These are phyloP conservation scores for Protodeltote pygarga DNA, from an alignment of 2,888 invertebrate species.

Conservation along the genomic window DNA sequence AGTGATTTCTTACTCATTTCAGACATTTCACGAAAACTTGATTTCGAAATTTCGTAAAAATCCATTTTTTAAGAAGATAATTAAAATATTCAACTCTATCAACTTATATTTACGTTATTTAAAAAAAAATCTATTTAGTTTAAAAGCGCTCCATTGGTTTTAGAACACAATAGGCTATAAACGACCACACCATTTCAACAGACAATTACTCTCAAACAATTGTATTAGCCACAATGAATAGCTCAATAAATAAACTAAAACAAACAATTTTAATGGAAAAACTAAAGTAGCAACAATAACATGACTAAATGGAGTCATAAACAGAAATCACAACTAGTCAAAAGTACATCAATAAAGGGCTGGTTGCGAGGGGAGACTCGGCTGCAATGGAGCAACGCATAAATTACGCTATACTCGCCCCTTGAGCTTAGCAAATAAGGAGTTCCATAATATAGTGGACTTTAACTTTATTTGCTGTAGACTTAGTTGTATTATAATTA, in stretches of 20 bases:
- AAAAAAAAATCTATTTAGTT: too few relatives aligned
- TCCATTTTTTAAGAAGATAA: too few relatives aligned
- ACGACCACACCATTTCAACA: constrained; percentile 11
- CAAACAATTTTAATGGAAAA: constrained; percentile 47
- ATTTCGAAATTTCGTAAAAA: too few relatives aligned
- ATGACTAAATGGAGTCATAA: constrained; percentile 78
- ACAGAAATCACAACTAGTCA: constrained; percentile 82
- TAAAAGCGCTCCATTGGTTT: neutral
- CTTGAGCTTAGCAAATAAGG: constrained; percentile 48
- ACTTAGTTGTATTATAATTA: constrained; percentile 10
- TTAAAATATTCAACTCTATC: too few relatives aligned
- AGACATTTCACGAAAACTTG: too few relatives aligned
- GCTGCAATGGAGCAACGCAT: constrained; percentile 68
- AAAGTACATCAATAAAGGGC: constrained; percentile 82
- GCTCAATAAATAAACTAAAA: constrained; percentile 36
- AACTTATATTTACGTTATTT: too few relatives aligned
- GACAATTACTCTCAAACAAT: constrained; percentile 23
- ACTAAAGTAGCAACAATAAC: constrained; percentile 65
- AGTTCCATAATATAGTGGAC: constrained; percentile 44
- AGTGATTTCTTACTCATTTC: too few relatives aligned
- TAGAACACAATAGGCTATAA: constrained; percentile 3
- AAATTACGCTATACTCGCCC: constrained; percentile 64
- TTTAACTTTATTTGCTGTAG: constrained; percentile 45
- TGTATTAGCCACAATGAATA: constrained; percentile 21
- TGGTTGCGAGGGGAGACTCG: constrained; percentile 56